Percentiles rank a stretch among this genome's conserved stretches.
These are phyloP conservation scores for Arion vulgaris DNA, from an alignment of 1,140 invertebrate genomes.

Conservation along the genomic window DNA sequence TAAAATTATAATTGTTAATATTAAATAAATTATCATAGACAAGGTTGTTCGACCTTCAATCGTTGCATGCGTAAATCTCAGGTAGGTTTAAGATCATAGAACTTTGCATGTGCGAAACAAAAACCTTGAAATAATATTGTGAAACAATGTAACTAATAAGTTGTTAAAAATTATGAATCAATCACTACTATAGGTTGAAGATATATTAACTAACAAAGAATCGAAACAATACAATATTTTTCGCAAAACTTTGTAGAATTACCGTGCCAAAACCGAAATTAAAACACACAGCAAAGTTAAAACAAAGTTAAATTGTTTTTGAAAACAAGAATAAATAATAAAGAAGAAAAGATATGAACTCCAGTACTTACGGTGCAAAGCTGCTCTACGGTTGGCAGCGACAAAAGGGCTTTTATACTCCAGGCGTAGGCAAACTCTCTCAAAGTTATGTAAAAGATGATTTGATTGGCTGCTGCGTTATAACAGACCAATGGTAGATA, in stretches of 20 bases:
- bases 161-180: too few species aligned
- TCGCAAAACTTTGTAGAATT: too few species aligned
- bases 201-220: too few species aligned
- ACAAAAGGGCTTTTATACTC: constrained; percentile 7
- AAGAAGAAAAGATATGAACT: background rate
- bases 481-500: background rate
- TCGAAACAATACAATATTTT: too few species aligned
- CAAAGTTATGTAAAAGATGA: constrained; percentile 16
- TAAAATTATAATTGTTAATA: background rate
- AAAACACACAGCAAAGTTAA: background rate
- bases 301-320: background rate
- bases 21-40: background rate
- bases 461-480: background rate
- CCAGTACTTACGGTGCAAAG: constrained; percentile 31
- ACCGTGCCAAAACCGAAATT: too few species aligned
- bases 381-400: background rate
- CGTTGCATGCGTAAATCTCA: background rate
- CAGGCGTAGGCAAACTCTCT: background rate
- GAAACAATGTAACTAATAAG: too few species aligned
- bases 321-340: background rate
- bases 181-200: too few species aligned
- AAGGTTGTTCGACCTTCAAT: background rate
- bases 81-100: background rate
- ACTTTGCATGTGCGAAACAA: background rate
- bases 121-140: too few species aligned